Evolutionary conservation across 2,888 invertebrate genomes (phyloP).

Genomic region (Drosophila paramelanica): DNA sequence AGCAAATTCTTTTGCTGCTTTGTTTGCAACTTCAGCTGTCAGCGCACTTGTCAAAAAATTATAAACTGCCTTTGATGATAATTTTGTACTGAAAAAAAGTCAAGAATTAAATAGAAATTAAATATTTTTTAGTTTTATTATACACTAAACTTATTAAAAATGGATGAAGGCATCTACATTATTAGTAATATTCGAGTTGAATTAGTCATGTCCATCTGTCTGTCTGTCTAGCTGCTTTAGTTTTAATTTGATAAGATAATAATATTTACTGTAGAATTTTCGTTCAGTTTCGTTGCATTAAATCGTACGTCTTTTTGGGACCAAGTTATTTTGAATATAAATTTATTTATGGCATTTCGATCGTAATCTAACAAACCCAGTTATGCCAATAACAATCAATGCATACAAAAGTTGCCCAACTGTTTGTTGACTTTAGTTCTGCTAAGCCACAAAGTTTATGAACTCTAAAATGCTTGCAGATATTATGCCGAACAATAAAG

Average conservation of each 20-base stretch:
- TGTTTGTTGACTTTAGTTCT: constrained; percentile 36
- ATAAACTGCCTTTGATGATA: constrained; percentile 2
- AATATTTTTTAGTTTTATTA: background rate
- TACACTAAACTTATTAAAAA: background rate
- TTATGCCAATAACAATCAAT: constrained; percentile 22
- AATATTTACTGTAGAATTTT: constrained; percentile 13
- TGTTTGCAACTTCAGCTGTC: constrained; percentile 16
- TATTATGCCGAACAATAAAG: constrained; percentile 30
- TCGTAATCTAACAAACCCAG: constrained; percentile 16
- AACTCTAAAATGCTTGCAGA: constrained; percentile 40
- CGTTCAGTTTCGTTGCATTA: background rate
- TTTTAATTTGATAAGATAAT: background rate
- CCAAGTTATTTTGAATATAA: constrained; percentile 7
- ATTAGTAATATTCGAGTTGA: background rate
- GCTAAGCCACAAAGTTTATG: constrained; percentile 26
- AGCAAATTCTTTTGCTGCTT: constrained; percentile 10
- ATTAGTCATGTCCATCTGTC: background rate
- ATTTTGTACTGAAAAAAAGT: background rate
- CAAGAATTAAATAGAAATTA: background rate
- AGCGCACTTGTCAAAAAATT: constrained; percentile 3
- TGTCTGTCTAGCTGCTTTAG: background rate
- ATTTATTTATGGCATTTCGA: constrained; percentile 23
- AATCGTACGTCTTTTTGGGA: constrained; percentile 1
- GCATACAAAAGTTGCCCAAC: constrained; percentile 24
- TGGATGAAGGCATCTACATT: no score